Base-by-base conservation (phyloP, 2,797 vertebrate genomes). In the Acipenser transmontanus region DNA sequence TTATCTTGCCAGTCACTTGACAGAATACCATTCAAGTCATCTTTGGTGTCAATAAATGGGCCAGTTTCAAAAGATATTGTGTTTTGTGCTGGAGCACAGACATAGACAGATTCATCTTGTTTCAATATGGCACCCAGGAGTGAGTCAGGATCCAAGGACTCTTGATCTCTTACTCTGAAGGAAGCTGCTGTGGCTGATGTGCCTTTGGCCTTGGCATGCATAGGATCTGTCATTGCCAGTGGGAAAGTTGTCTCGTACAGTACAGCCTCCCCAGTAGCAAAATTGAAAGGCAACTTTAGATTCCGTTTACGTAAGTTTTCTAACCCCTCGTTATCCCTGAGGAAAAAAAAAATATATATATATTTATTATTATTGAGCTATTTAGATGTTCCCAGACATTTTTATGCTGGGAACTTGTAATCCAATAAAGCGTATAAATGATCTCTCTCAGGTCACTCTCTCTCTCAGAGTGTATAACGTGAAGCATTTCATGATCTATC, bases 291-390 rank as follows among this genome's bases (percentile, higher is more conserved):
- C 67, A 92, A 48, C 20, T 82, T 82, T 70, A 75, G 68, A 69
- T 72, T 88, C 66, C 91, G 85, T 61, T 93, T 92, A 64, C 71
- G 78, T 60, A 93, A 79, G 67, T 92, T 84, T 8, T 92, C 91
- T 63, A 72, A 71, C 61, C 91, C 91, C 81, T 93, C 91, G 76
- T 93, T 90, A n/a, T 91, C 87, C 69, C 91, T 93, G 78, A 69
- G 81, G 63, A 11, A 34, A 34, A 34, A 34, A 34, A 34, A 34
- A 34, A 34, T 2, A 4, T 34, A 34, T 34, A 34, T 34, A 34
- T 34, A 34, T 34, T 4, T 3, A 34, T 34, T 34, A 34, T 34
- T 34, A 34, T 34, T 34, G 34, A 34, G 34, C 34, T 34, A 34
- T 34, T 34, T 34, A 34, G 34, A 34, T 0, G 34, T 4, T 34